Evolutionary conservation across 2,113 vertebrate genomes (phyloP).

Genomic region (Sminthopsis crassicaudata): DNA sequence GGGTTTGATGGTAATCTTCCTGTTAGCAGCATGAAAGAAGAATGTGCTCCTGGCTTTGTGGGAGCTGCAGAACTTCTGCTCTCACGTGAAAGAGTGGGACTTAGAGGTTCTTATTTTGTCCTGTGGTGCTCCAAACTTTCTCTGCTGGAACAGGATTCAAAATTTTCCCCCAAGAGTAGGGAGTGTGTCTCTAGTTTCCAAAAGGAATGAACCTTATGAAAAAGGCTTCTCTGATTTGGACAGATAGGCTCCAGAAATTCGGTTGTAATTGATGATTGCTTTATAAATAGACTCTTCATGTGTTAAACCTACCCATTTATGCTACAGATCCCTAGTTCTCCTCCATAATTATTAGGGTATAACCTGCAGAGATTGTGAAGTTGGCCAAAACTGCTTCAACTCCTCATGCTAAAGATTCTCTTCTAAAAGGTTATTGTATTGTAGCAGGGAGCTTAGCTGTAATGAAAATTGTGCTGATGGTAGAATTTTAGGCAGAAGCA

Average conservation of each 20-base stretch:
- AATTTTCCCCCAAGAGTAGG: neutral
- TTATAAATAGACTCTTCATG: constrained; percentile 38
- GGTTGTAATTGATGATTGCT: neutral
- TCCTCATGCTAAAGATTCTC: constrained; percentile 14
- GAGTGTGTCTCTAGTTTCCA: constrained; percentile 24
- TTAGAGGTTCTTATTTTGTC: constrained; percentile 29
- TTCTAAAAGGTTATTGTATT: constrained; percentile 12
- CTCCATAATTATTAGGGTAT: neutral
- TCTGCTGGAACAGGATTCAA: neutral
- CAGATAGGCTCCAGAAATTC: neutral
- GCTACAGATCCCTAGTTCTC: neutral
- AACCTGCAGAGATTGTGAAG: constrained; percentile 17
- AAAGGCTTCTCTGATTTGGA: constrained; percentile 26
- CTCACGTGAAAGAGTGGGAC: neutral
- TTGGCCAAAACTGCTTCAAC: neutral
- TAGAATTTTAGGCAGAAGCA: constrained; percentile 30
- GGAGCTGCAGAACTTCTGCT: constrained; percentile 6
- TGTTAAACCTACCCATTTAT: constrained; percentile 12
- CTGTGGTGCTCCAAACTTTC: constrained; percentile 3
- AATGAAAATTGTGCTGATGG: too few species aligned
- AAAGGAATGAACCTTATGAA: neutral
- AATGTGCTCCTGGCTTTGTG: neutral
- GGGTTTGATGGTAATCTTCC: constrained; percentile 9
- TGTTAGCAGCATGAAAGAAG: constrained; percentile 31
- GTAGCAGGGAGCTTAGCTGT: constrained; percentile 3